These are phyloP conservation scores for Lathamus discolor DNA, from an alignment of 2,113 vertebrate species.

Conservation along the genomic window DNA sequence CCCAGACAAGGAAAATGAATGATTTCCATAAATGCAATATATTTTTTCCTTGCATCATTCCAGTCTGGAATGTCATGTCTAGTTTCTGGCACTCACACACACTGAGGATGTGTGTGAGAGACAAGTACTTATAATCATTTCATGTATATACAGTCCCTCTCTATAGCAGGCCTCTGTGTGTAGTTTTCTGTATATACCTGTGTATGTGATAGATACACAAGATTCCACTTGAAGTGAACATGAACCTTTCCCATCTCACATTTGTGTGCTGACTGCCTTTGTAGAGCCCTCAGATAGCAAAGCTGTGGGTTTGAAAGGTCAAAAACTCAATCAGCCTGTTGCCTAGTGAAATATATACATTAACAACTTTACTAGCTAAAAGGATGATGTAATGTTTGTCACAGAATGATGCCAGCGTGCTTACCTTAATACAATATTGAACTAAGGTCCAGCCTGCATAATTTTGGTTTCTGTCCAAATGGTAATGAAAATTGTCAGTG, in stretches of 20 bases:
- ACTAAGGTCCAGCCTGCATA: neutral
- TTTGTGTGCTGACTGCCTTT: neutral
- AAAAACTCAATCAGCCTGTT: neutral
- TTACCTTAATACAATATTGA: neutral
- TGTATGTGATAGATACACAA: neutral
- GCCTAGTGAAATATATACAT: neutral
- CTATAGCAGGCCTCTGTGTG: neutral
- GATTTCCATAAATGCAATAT: conserved; percentile 53
- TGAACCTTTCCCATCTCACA: neutral
- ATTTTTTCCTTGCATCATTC: conserved; percentile 25
- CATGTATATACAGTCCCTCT: neutral
- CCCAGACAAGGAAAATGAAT: conserved; percentile 44
- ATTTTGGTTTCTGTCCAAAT: neutral
- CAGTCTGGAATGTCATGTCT: neutral
- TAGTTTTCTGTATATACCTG: neutral
- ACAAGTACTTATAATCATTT: neutral
- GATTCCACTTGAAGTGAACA: neutral
- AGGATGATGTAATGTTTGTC: neutral
- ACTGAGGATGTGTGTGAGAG: neutral
- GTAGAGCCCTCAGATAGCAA: neutral
- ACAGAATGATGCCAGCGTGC: neutral
- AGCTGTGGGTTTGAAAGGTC: neutral
- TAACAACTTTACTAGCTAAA: neutral
- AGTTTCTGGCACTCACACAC: neutral
- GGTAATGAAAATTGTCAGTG: neutral